A percentile compares a stretch with the other conserved stretches of the same genome.
Evolutionary conservation across 2,797 vertebrate genomes (phyloP).

Genomic region (Paratrypauchen microcephalus): DNA sequence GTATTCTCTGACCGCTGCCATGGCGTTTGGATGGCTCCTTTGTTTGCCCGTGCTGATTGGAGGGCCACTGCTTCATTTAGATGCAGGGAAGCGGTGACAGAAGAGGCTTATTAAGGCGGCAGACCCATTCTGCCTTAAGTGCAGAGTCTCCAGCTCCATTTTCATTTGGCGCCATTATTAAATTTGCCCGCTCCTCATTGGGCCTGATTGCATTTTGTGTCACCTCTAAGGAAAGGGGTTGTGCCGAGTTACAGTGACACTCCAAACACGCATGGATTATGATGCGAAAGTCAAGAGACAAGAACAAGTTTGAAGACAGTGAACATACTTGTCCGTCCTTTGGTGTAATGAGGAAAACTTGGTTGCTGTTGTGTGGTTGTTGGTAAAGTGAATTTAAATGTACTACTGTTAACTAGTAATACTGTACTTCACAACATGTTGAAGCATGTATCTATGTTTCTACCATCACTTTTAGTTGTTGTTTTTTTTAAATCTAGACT

Average conservation of each 20-base stretch:
- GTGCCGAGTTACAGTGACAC: slow-evolving; percentile 26
- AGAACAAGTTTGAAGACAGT: slow-evolving; percentile 33
- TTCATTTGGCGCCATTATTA: slow-evolving; percentile 75
- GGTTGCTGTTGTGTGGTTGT: not conserved
- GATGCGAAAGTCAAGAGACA: slow-evolving; percentile 23
- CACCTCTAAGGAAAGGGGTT: slow-evolving; percentile 59
- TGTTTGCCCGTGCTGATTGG: slow-evolving; percentile 72
- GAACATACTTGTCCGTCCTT: not conserved
- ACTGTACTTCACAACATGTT: too few relatives aligned
- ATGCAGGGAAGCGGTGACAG: slow-evolving; percentile 71
- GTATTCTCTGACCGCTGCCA: slow-evolving; percentile 42
- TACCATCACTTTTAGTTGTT: too few relatives aligned
- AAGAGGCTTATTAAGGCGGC: slow-evolving; percentile 66
- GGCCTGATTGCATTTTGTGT: slow-evolving; percentile 74
- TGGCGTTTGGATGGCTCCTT: slow-evolving; percentile 61
- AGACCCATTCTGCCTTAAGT: slow-evolving; percentile 67
- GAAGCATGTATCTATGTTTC: too few relatives aligned
- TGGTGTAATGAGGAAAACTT: too few relatives aligned
- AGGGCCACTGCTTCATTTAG: slow-evolving; percentile 65
- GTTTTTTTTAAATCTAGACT: too few relatives aligned
- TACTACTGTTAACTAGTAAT: too few relatives aligned
- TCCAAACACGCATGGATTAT: slow-evolving; percentile 19
- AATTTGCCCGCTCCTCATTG: slow-evolving; percentile 70
- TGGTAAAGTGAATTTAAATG: not conserved
- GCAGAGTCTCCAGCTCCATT: slow-evolving; percentile 68